A percentile compares a stretch with the other conserved stretches of the same genome.
These are phyloP conservation scores for Protobothrops mucrosquamatus DNA, from an alignment of 2,113 vertebrate species.

Conservation along the genomic window DNA sequence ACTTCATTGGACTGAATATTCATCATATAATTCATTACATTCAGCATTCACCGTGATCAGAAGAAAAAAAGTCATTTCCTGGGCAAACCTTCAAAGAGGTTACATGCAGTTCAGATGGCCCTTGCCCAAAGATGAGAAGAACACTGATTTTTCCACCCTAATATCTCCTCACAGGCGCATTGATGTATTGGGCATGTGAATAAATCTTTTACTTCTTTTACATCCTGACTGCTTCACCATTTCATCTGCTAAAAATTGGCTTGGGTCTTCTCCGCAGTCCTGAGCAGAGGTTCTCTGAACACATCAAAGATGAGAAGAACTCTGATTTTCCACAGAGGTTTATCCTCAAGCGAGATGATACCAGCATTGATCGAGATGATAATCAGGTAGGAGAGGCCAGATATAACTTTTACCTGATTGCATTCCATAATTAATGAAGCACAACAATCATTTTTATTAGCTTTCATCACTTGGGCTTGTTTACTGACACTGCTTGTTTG, in stretches of 20 bases:
- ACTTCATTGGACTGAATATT: background rate
- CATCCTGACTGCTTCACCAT: background rate
- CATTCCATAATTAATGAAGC: background rate
- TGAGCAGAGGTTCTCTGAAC: constrained; percentile 97
- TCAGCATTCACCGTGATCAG: background rate
- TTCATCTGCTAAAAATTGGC: background rate
- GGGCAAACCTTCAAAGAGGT: background rate
- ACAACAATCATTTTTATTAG: background rate
- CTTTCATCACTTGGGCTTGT: background rate
- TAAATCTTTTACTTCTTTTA: no score
- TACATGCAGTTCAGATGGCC: background rate
- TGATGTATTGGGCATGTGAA: no score
- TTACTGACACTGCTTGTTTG: background rate
- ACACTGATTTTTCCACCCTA: constrained; percentile 82
- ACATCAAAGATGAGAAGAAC: constrained; percentile 97
- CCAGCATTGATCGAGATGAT: constrained; percentile 97
- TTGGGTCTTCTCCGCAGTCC: constrained; percentile 75
- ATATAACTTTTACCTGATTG: background rate
- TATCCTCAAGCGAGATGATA: constrained; percentile 93
- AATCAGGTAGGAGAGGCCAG: constrained; percentile 82
- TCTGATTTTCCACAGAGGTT: constrained; percentile 97
- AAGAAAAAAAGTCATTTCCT: constrained; percentile 16
- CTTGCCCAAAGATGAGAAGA: constrained; percentile 89
- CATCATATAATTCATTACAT: background rate
- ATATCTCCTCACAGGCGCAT: no score